Percentiles rank a stretch among this genome's conserved stretches.
Evolutionary conservation across 2,888 invertebrate genomes (phyloP).

Genomic region (Agonopterix subpropinquella): DNA sequence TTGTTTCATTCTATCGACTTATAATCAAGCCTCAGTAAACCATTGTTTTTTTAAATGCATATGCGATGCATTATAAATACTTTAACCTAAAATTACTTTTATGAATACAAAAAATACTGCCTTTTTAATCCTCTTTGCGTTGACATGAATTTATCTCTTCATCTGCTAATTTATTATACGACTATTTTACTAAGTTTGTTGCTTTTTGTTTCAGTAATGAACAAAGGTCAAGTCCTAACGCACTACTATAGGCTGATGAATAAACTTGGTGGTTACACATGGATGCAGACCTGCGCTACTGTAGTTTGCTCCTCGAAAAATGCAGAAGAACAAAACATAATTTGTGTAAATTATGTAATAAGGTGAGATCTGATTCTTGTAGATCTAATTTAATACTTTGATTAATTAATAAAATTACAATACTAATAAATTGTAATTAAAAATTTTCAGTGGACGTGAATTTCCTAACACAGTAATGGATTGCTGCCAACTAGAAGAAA

Average conservation of each 20-base stretch:
- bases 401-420: neutral
- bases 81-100: too few relatives aligned
- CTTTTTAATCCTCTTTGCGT: too few relatives aligned
- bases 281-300: slow-evolving; percentile 98
- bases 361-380: slow-evolving; percentile 77
- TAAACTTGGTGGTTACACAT: slow-evolving; percentile 96
- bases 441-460: slow-evolving; percentile 84
- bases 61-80: too few relatives aligned
- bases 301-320: slow-evolving; percentile 97
- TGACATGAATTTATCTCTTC: neutral
- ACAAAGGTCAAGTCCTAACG: slow-evolving; percentile 97
- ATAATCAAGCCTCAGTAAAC: too few relatives aligned
- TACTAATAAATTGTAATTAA: neutral
- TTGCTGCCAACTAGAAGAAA: slow-evolving; percentile 93
- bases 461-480: slow-evolving; percentile 95
- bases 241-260: slow-evolving; percentile 98
- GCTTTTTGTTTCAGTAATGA: slow-evolving; percentile 83
- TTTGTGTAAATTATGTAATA: slow-evolving; percentile 97
- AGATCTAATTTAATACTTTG: too few relatives aligned
- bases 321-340: slow-evolving; percentile 97
- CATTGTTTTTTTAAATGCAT: too few relatives aligned
- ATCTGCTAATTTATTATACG: neutral
- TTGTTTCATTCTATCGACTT: too few relatives aligned
- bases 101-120: too few relatives aligned
- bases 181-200: neutral